Base-by-base conservation (phyloP, 1,140 invertebrate species). In the Holcopasites calliopsidis region DNA sequence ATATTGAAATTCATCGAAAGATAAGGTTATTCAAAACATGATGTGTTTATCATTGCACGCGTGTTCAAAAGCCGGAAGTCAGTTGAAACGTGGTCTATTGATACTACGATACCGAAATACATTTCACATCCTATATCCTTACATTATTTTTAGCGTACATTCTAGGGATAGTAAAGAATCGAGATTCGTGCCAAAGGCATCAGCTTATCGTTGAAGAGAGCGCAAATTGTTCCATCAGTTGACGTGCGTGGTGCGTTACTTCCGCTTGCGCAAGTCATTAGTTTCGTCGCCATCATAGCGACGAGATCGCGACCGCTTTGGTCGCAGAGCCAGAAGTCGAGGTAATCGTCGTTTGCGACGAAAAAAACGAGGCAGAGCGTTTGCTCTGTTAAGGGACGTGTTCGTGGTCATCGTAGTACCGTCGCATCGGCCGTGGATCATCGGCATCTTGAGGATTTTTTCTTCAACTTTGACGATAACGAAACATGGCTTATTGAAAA, bases 401-500 rank as follows among this genome's bases (percentile, higher is more conserved):
- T 70, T 75, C 76, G 70, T 77, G 33, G 50, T 21, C 57, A 57
- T 54, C 54, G 47, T 76, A 79, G n/a, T 42, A 77, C 33, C 72
- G 35, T 50, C 6, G 26, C 33, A 80, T 82, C 76, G 62, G 28
- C 73, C 58, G 70, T 75, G 57, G 42, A 60, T 47, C 49, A 54
- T 62, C 76, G 64, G 55, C 78, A 90, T 80, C 54, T 76, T 52
- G 77, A 78, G 76, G 88, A 80, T 85, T 84, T 87, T 84, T 75
- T 88, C 76, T 83, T 38, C 60, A 72, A 87, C 82, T 87, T 90
- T 91, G 83, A 87, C 89, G 91, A 87, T 91, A 77, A 80, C 80
- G 78, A 95, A 95, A 95, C 94, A 96, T 96, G 95, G 95, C 94
- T 95, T 95, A 94, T 93, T 96, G 95, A 92, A 88, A 86, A 92